Evolutionary conservation across 23 tunicate genomes (phyloP).

Genomic region (Halocynthia roretzi): DNA sequence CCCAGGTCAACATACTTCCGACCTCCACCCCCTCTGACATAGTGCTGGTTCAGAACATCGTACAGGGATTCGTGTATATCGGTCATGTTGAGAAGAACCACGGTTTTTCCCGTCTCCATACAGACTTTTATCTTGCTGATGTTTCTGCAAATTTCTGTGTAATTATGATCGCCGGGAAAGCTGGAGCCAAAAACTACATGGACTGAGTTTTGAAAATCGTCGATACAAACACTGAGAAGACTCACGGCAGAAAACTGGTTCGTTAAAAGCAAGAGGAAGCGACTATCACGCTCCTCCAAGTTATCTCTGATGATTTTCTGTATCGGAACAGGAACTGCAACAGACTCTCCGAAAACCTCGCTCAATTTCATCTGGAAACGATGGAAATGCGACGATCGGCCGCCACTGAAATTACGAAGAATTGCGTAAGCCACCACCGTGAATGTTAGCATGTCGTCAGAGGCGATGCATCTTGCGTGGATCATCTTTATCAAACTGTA

Average conservation of each 20-base stretch:
- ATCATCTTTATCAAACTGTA: slow-evolving; percentile 77
- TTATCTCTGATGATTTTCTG: slow-evolving; percentile 37
- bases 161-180: slow-evolving; percentile 71
- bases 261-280: slow-evolving; percentile 65
- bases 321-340: slow-evolving; percentile 18
- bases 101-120: slow-evolving; percentile 82
- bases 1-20: slow-evolving; percentile 74
- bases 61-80: slow-evolving; percentile 26
- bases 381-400: not conserved
- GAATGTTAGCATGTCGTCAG: slow-evolving; percentile 7
- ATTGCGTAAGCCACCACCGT: slow-evolving; percentile 23
- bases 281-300: slow-evolving; percentile 42
- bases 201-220: slow-evolving; percentile 16
- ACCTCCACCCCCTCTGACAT: slow-evolving; percentile 15
- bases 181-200: slow-evolving; percentile 88
- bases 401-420: slow-evolving; percentile 65
- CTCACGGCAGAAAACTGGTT: slow-evolving; percentile 63
- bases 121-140: slow-evolving; percentile 70
- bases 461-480: slow-evolving; percentile 8
- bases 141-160: slow-evolving; percentile 78
- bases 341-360: slow-evolving; percentile 10
- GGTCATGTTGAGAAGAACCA: slow-evolving; percentile 39
- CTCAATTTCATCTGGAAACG: slow-evolving; percentile 15
- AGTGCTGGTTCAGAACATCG: slow-evolving; percentile 21
- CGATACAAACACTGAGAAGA: slow-evolving; percentile 30